A percentile compares a stretch with the other conserved stretches of the same genome.
phyloP scores from a whole-genome alignment of 1,140 invertebrate species.

The Drosophila seguyi region DNA sequence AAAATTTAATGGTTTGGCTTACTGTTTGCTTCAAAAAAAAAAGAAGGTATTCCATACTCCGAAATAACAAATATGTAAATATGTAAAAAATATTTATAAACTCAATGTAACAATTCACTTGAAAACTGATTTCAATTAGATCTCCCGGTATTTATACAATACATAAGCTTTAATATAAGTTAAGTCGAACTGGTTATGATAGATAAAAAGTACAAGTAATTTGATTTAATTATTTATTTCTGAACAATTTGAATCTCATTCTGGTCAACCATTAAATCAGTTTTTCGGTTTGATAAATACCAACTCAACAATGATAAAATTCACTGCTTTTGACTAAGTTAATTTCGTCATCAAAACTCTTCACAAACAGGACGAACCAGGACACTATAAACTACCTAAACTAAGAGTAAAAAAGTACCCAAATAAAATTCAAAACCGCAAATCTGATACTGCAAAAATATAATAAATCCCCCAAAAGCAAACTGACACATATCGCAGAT shows the following conservation, averaged over 20 bases:
- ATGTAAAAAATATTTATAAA: too few relatives aligned
- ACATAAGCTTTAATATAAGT: too few relatives aligned
- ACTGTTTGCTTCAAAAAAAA: background rate
- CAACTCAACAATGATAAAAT: background rate
- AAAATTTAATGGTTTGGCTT: background rate
- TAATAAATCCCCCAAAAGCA: conserved; percentile 21
- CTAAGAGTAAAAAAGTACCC: background rate
- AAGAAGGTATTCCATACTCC: too few relatives aligned
- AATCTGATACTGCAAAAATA: conserved; percentile 5
- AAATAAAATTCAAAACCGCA: background rate
- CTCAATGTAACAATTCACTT: too few relatives aligned
- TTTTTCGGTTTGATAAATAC: background rate
- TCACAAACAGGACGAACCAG: background rate
- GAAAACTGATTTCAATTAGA: too few relatives aligned
- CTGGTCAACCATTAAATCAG: too few relatives aligned
- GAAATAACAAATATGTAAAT: too few relatives aligned
- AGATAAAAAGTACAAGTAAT: too few relatives aligned
- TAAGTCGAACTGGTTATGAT: too few relatives aligned
- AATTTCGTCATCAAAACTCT: too few relatives aligned
- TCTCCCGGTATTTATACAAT: too few relatives aligned
- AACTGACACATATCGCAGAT: conserved; percentile 46
- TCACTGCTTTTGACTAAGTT: too few relatives aligned
- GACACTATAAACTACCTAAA: background rate
- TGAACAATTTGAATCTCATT: background rate
- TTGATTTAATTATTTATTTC: background rate